phyloP scores from a whole-genome alignment of 2,113 vertebrate species.

The Indicator maculatus region DNA sequence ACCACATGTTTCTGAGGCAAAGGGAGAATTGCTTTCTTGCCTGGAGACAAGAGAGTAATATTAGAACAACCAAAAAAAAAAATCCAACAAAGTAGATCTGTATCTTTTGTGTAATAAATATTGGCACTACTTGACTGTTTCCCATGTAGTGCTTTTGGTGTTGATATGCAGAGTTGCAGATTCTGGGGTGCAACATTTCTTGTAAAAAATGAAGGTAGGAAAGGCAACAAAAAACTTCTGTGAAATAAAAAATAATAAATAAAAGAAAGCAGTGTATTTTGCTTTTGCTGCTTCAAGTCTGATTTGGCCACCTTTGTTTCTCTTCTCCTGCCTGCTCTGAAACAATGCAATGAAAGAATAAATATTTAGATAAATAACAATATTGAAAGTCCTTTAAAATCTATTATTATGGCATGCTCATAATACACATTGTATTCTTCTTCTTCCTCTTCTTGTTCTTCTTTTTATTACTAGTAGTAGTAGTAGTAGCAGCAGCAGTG shows the following conservation, averaged over 20 bases:
- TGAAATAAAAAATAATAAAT: not conserved
- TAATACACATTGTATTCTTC: too few species aligned
- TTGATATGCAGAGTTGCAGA: not conserved
- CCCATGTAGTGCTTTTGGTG: not conserved
- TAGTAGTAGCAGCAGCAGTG: too few species aligned
- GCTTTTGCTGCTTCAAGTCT: not conserved
- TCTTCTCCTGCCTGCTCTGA: not conserved
- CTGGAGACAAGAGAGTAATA: conserved; percentile 34
- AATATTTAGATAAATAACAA: not conserved
- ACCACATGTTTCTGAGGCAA: conserved; percentile 33
- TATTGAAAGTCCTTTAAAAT: not conserved
- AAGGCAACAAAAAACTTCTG: not conserved
- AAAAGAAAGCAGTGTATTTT: not conserved
- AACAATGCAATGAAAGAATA: not conserved
- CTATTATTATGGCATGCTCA: not conserved
- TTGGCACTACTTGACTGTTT: not conserved
- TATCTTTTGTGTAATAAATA: not conserved
- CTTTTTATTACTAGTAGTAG: too few species aligned
- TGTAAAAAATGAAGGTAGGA: not conserved
- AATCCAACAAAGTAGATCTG: not conserved
- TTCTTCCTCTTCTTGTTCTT: too few species aligned
- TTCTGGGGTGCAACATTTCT: not conserved
- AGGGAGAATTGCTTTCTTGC: conserved; percentile 49
- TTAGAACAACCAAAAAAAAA: not conserved
- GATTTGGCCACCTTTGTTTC: not conserved